A percentile compares a stretch with the other conserved stretches of the same genome.
Evolutionary conservation across 23 tunicate species (phyloP).

Genomic region (Botrylloides violaceus): DNA sequence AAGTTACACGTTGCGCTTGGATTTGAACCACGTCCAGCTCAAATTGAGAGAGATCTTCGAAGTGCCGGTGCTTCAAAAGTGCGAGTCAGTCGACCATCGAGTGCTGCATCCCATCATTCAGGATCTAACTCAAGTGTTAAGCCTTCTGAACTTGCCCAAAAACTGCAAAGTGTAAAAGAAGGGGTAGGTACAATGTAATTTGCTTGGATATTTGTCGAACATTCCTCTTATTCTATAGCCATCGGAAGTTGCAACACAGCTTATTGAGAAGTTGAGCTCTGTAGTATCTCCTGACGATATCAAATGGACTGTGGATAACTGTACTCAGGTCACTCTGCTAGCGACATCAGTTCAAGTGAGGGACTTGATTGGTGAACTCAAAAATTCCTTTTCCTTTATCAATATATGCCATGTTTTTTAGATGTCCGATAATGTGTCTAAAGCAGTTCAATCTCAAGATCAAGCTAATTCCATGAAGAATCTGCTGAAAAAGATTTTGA

Average conservation of each 20-base stretch:
- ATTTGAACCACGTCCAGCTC: slow-evolving; percentile 71
- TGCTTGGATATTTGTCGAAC: background rate
- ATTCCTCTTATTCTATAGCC: slow-evolving; percentile 23
- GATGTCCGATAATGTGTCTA: background rate
- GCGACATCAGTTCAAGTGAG: slow-evolving; percentile 72
- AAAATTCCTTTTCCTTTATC: no score
- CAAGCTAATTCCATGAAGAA: background rate
- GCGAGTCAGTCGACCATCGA: slow-evolving; percentile 87
- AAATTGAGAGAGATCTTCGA: slow-evolving; percentile 44
- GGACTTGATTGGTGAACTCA: background rate
- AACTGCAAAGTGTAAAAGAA: background rate
- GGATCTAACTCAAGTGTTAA: slow-evolving; percentile 35
- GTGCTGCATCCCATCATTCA: slow-evolving; percentile 68
- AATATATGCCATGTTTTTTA: no score
- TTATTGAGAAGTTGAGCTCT: slow-evolving; percentile 26
- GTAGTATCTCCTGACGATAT: slow-evolving; percentile 44
- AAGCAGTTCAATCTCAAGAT: slow-evolving; percentile 13
- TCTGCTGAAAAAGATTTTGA: slow-evolving; percentile 19
- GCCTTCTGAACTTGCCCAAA: slow-evolving; percentile 2
- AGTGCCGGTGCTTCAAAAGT: slow-evolving; percentile 88
- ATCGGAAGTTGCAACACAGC: slow-evolving; percentile 51
- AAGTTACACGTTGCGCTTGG: slow-evolving; percentile 91
- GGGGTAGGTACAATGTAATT: slow-evolving; percentile 2
- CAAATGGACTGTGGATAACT: slow-evolving; percentile 82
- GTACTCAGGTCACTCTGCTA: slow-evolving; percentile 65